Conservation (phyloP, 2,888 invertebrate species). For the Sturmia bella region DNA sequence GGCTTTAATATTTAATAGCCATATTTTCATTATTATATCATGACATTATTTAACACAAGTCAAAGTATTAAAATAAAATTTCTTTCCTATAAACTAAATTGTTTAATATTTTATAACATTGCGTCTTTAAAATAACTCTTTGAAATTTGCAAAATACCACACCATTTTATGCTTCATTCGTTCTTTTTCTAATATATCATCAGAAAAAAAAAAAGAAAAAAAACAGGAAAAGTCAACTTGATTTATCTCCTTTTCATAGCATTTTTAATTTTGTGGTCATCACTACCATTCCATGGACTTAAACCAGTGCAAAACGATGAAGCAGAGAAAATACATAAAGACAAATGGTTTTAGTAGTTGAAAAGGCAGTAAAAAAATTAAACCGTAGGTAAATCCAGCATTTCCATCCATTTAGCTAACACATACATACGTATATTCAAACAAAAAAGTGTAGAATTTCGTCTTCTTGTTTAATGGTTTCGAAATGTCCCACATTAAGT, state of each 20-base stretch:
- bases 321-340: slow-evolving; percentile 62
- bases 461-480: slow-evolving; percentile 31
- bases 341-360: slow-evolving; percentile 63
- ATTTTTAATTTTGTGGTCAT: slow-evolving; percentile 24
- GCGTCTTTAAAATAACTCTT: not conserved
- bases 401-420: slow-evolving; percentile 16
- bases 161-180: slow-evolving; percentile 59
- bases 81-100: too few species aligned
- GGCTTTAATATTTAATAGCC: too few species aligned
- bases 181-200: not conserved
- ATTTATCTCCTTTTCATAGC: slow-evolving; percentile 60
- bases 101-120: too few species aligned
- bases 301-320: not conserved
- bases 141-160: slow-evolving; percentile 26
- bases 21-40: too few species aligned
- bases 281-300: not conserved
- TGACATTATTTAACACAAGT: not conserved
- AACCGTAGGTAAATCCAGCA: slow-evolving; percentile 50
- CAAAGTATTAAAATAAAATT: slow-evolving; percentile 14
- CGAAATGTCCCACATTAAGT: slow-evolving; percentile 51
- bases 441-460: slow-evolving; percentile 13
- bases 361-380: slow-evolving; percentile 19
- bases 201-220: not conserved
- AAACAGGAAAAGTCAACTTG: slow-evolving; percentile 31
- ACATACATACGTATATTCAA: slow-evolving; percentile 3